Evolutionary conservation across 1,140 invertebrate species (phyloP).

Genomic region (Papilio machaon): DNA sequence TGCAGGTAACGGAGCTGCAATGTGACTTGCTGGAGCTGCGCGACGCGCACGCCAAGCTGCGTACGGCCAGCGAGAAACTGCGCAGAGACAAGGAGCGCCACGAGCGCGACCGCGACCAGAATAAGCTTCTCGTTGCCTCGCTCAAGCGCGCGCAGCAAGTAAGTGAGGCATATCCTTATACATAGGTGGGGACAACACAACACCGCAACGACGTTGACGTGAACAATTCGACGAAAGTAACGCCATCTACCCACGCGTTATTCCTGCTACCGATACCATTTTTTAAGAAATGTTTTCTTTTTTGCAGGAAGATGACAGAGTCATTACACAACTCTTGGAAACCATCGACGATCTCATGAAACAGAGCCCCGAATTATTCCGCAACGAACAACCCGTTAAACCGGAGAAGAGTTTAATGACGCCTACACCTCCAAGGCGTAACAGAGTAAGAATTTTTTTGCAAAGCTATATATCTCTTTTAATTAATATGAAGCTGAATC

Average conservation of each 20-base stretch:
- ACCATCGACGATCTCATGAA: conserved; percentile 90
- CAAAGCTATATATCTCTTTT: not conserved
- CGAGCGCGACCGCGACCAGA: conserved; percentile 90
- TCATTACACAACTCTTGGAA: conserved; percentile 87
- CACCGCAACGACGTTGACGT: not conserved
- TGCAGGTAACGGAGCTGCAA: conserved; percentile 87
- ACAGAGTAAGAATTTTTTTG: conserved; percentile 61
- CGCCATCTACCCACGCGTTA: no score
- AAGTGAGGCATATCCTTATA: not conserved
- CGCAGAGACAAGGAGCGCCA: conserved; percentile 92
- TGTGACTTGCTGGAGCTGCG: conserved; percentile 93
- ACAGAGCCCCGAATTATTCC: conserved; percentile 86
- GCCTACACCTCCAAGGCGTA: conserved; percentile 77
- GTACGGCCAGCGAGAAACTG: conserved; percentile 96
- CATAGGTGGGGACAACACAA: no score
- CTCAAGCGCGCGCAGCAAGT: conserved; percentile 80
- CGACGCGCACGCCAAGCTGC: conserved; percentile 94
- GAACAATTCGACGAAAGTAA: no score
- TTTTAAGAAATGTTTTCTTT: conserved; percentile 25
- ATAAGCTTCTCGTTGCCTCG: conserved; percentile 83
- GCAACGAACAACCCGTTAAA: conserved; percentile 61
- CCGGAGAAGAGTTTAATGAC: conserved; percentile 73
- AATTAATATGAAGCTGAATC: not conserved
- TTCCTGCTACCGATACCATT: not conserved
- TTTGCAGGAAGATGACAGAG: conserved; percentile 84